A percentile compares a stretch with the other conserved stretches of the same genome.
phyloP scores from a whole-genome alignment of 2,113 vertebrate species.

The Rhegmatorhina hoffmannsi region DNA sequence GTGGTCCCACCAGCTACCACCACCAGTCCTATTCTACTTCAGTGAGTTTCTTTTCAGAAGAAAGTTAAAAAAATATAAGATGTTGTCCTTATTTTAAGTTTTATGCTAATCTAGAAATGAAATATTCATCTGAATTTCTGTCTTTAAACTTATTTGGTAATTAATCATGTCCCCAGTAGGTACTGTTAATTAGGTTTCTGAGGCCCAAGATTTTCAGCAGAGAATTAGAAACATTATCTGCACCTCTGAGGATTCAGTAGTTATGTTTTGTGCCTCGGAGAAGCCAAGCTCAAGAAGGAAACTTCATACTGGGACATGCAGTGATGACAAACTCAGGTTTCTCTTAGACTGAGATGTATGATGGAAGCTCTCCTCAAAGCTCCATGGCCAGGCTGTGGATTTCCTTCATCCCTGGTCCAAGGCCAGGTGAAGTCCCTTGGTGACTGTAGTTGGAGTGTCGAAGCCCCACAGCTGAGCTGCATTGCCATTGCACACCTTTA shows the following conservation, averaged over 20 bases:
- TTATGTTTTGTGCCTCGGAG: background rate
- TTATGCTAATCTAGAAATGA: slow-evolving; percentile 34
- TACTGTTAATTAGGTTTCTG: slow-evolving; percentile 60
- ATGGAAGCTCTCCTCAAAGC: background rate
- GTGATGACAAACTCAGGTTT: background rate
- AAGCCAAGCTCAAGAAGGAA: background rate
- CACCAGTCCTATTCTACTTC: background rate
- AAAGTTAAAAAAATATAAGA: background rate
- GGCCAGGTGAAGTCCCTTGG: background rate
- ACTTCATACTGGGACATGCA: background rate
- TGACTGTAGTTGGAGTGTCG: background rate
- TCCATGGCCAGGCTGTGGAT: background rate
- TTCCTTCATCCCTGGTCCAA: background rate
- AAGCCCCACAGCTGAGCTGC: background rate
- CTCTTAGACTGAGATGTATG: rapidly evolving
- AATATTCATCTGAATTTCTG: slow-evolving; percentile 51
- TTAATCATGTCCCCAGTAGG: slow-evolving; percentile 39
- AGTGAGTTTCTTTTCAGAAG: background rate
- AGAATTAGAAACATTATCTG: slow-evolving; percentile 12
- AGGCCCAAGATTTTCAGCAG: background rate
- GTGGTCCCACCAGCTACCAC: too few species aligned
- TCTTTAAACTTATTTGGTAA: slow-evolving; percentile 49
- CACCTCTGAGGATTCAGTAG: background rate
- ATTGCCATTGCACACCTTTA: background rate
- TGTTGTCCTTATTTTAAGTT: slow-evolving; percentile 22